Conservation (phyloP, 2,113 vertebrate species). For the Alexandromys fortis region DNA sequence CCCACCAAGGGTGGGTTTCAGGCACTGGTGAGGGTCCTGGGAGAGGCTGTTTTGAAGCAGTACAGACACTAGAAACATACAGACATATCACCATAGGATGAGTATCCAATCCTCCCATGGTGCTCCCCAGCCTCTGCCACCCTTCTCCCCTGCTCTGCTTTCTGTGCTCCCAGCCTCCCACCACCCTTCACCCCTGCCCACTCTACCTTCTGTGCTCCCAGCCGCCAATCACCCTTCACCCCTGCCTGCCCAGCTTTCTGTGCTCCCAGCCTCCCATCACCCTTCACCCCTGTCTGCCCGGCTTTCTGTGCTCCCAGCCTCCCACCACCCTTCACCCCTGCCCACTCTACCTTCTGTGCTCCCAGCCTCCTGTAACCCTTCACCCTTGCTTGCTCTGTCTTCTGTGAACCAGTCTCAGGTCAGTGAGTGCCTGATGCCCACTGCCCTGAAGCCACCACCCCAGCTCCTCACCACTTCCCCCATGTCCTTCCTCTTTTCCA, state of each 20-base stretch:
- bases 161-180: background rate
- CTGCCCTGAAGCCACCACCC: background rate
- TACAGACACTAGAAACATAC: background rate
- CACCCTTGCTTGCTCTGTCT: too few species aligned
- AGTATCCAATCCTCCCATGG: background rate
- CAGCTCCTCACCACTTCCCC: constrained; percentile 47
- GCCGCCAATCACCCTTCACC: background rate
- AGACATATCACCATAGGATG: background rate
- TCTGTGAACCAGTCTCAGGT: background rate
- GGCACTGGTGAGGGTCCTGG: background rate
- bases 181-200: background rate
- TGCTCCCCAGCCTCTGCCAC: background rate
- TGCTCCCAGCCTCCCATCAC: background rate
- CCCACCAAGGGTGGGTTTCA: background rate
- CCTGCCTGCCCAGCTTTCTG: background rate
- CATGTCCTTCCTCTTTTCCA: constrained; percentile 76
- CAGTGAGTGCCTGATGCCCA: background rate
- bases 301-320: background rate
- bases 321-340: background rate
- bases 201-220: too few species aligned
- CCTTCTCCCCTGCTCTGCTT: background rate
- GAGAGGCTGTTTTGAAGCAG: background rate
- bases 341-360: background rate
- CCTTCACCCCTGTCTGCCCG: accelerated
- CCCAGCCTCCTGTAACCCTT: background rate